Base-by-base conservation (phyloP, 2,888 invertebrate genomes). In the Chymomyza caudatula region DNA sequence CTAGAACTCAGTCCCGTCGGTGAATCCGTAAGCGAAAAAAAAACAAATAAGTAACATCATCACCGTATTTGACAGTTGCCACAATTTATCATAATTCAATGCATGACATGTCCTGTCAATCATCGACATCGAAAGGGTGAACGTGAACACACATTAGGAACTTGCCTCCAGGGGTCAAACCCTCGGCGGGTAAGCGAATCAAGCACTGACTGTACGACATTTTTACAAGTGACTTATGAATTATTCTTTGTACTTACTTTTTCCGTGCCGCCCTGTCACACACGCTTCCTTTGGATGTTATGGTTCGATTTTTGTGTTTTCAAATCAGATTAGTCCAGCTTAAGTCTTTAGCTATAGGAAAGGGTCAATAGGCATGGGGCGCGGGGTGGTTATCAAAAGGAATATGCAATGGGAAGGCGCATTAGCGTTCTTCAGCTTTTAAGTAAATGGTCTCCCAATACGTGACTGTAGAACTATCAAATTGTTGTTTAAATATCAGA, bases 41-140 rank as follows among this genome's bases (percentile, higher is more conserved):
- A 51, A 57, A 53, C 59, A 71, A 68, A 69, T 61, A 69, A 66
- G 72, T 68, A 77, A 70, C 74, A 76, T 76, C 75, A 79, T 77
- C 81, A 71, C 63, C 74, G 78, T 78, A 80, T 85, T 87, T 89
- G 88, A 87, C 88, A 87, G 80, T 87, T 85, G 81, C 78, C 83
- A 88, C 87, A 87, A 87, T 89, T 88, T 86, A 87, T 89, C 89
- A 89, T 87, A 87, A 89, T 89, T 89, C 89, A 79, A 80, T 83
- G 76, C 80, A 86, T 81, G 85, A 67, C 78, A 79, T 74, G 68
- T 77, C 77, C 76, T 85, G 81, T 85, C 81, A 82, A 85, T 81
- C 80, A 85, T 66, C 62, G 44, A 11, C 63, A 55, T 62, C 72
- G 69, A 84, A 81, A 69, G 80, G 85, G 80, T 85, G 70, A 77